Conservation (phyloP, 2,888 invertebrate species). For the Rhagophthalmus giganteus region DNA sequence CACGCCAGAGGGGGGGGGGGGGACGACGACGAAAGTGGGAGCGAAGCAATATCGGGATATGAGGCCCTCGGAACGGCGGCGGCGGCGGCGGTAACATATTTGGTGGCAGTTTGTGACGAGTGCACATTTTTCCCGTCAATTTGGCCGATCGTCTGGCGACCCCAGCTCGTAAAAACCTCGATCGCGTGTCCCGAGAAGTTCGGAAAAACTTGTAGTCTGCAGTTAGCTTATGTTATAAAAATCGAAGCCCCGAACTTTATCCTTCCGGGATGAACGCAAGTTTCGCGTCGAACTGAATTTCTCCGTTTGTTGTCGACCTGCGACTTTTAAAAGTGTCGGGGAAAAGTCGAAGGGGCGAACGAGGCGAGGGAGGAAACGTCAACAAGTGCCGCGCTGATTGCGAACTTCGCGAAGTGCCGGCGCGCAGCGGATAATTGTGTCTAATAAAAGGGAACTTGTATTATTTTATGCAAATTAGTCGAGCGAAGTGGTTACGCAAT, state of each 20-base stretch:
- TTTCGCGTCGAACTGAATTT: not conserved
- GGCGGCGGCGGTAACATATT: slow-evolving; percentile 28
- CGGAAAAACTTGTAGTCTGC: slow-evolving; percentile 18
- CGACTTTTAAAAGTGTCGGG: too few relatives aligned
- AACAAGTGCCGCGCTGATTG: not conserved
- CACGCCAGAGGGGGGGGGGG: too few relatives aligned
- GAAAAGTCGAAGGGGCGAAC: not conserved
- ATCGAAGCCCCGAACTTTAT: not conserved
- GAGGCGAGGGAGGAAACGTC: not conserved
- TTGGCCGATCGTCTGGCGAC: slow-evolving; percentile 36
- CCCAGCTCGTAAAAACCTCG: slow-evolving; percentile 37
- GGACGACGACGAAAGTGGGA: too few relatives aligned
- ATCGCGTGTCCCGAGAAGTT: slow-evolving; percentile 16
- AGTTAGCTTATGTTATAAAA: slow-evolving; percentile 3
- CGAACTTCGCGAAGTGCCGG: not conserved
- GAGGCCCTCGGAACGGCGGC: too few relatives aligned
- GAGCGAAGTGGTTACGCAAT: slow-evolving; percentile 3
- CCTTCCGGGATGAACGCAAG: not conserved
- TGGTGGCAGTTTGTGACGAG: slow-evolving; percentile 38
- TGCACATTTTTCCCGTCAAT: slow-evolving; percentile 42
- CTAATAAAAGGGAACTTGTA: slow-evolving; percentile 11
- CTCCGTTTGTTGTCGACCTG: not conserved
- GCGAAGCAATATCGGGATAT: slow-evolving; percentile 15
- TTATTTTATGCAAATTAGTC: slow-evolving; percentile 24
- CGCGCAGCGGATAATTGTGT: slow-evolving; percentile 9